Percentiles rank a stretch among this genome's conserved stretches.
phyloP scores from a whole-genome alignment of 2,113 vertebrate genomes.

The Ascaphus truei region DNA sequence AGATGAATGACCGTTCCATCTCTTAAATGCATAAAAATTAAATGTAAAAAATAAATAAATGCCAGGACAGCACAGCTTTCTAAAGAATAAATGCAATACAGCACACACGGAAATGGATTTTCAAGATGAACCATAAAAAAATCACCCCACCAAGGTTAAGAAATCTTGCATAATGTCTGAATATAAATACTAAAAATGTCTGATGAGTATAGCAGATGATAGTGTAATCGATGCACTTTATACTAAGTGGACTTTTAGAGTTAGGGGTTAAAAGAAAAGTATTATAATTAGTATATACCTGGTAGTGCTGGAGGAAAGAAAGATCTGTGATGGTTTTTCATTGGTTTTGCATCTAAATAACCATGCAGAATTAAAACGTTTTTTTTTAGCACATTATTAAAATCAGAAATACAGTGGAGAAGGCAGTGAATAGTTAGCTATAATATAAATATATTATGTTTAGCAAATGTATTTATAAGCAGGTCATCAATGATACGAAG shows the following conservation, averaged over 20 bases:
- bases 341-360: not conserved
- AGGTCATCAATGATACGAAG: too few species aligned
- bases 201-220: slow-evolving; percentile 9
- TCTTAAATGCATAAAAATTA: slow-evolving; percentile 14
- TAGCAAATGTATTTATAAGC: too few species aligned
- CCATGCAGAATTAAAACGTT: not conserved
- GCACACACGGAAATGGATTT: slow-evolving; percentile 17
- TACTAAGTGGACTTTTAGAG: not conserved
- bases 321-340: not conserved
- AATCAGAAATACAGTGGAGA: too few species aligned
- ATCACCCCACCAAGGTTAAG: slow-evolving; percentile 19
- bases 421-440: too few species aligned
- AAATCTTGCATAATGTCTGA: slow-evolving; percentile 15
- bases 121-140: slow-evolving; percentile 27
- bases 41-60: too few species aligned
- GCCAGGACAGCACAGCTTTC: slow-evolving; percentile 2
- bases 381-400: too few species aligned
- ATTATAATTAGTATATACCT: not conserved
- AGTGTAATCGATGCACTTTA: not conserved
- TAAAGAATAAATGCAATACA: not conserved
- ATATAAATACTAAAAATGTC: slow-evolving; percentile 15
- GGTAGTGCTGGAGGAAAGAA: not conserved
- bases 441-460: too few species aligned
- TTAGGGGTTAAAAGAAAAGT: not conserved
- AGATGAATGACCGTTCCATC: slow-evolving; percentile 5